Evolutionary conservation across 37 sponge, comb jelly and placozoan species (phyloP).

Genomic region (Crambe crambe): DNA sequence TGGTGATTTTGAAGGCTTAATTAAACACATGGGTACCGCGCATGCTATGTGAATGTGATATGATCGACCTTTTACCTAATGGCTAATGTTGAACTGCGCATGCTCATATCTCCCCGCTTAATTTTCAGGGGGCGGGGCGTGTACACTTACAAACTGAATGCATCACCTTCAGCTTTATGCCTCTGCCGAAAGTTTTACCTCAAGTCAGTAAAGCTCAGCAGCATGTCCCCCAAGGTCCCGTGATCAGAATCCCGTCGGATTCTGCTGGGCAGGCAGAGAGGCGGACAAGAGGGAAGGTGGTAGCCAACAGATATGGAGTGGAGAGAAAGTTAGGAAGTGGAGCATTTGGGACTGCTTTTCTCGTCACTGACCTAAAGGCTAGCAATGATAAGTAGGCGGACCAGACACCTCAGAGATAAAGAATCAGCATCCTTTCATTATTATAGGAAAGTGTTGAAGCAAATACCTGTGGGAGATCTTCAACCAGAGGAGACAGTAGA

Average conservation of each 20-base stretch:
- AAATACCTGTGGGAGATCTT: conserved; percentile 74
- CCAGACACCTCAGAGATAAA: too few species aligned
- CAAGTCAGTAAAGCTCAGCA: not conserved
- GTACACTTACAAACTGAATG: too few species aligned
- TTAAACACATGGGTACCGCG: too few species aligned
- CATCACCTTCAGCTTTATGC: not conserved
- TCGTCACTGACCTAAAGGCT: conserved; percentile 67
- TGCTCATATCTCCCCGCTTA: too few species aligned
- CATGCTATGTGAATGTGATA: too few species aligned
- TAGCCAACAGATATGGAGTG: conserved; percentile 67
- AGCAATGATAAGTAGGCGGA: conserved; percentile 57
- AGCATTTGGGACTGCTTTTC: conserved; percentile 75
- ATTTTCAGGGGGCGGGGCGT: too few species aligned
- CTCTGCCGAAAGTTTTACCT: not conserved
- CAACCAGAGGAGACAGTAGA: conserved; percentile 87
- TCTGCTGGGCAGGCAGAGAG: not conserved
- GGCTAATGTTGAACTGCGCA: too few species aligned
- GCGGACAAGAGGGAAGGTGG: not conserved
- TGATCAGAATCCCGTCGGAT: not conserved
- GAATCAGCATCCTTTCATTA: not conserved
- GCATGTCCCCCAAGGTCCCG: not conserved
- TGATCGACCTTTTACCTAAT: too few species aligned
- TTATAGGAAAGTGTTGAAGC: conserved; percentile 84
- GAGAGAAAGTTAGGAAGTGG: conserved; percentile 76
- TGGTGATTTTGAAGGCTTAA: too few species aligned